phyloP scores from a whole-genome alignment of 2,888 invertebrate genomes.

The Apotomis betuletana region DNA sequence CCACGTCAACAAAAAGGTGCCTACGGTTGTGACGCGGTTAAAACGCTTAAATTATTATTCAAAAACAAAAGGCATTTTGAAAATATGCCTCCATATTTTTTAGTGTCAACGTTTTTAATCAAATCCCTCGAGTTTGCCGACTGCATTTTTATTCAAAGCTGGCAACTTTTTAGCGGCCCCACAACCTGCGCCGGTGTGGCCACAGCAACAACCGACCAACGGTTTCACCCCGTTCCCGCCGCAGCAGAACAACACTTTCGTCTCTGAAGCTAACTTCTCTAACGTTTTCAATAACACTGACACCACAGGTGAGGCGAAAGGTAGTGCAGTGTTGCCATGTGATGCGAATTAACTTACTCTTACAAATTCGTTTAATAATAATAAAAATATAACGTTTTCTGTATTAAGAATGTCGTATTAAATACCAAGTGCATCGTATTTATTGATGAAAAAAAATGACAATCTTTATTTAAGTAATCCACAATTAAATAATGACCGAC shows the following conservation, averaged over 20 bases:
- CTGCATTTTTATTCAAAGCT: slow-evolving; percentile 35
- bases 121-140: not conserved
- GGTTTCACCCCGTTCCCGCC: slow-evolving; percentile 56
- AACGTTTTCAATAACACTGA: slow-evolving; percentile 93
- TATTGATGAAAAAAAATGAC: too few relatives aligned
- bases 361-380: not conserved
- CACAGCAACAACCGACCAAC: slow-evolving; percentile 52
- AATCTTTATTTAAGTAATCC: too few relatives aligned
- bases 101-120: not conserved
- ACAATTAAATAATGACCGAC: too few relatives aligned
- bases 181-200: slow-evolving; percentile 54
- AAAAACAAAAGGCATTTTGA: too few relatives aligned
- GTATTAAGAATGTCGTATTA: not conserved
- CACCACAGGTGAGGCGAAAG: slow-evolving; percentile 83
- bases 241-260: slow-evolving; percentile 84
- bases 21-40: too few relatives aligned
- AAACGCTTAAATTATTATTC: too few relatives aligned
- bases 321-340: slow-evolving; percentile 48
- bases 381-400: not conserved
- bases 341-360: slow-evolving; percentile 42
- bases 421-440: not conserved
- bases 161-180: slow-evolving; percentile 44
- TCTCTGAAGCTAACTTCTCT: slow-evolving; percentile 94
- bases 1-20: too few relatives aligned
- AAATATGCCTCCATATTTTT: too few relatives aligned